Evolutionary conservation across 2,888 invertebrate genomes (phyloP).

Genomic region (Scaptodrosophila latifasciaeformis): DNA sequence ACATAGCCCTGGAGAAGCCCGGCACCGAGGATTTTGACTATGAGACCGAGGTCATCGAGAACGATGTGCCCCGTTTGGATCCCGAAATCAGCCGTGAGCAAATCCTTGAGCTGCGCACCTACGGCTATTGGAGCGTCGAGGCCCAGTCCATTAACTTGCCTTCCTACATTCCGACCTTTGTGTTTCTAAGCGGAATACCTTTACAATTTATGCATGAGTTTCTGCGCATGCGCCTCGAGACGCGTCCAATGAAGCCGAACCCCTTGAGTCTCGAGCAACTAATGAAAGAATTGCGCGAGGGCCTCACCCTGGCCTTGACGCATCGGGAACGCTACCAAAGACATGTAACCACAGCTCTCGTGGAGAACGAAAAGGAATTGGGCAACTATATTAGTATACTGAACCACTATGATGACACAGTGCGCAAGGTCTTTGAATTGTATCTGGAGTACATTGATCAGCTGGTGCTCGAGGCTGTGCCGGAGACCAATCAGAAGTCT

Average conservation of each 20-base stretch:
- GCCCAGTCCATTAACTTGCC: constrained; percentile 86
- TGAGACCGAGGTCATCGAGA: constrained; percentile 75
- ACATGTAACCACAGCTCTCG: constrained; percentile 79
- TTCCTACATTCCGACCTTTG: constrained; percentile 88
- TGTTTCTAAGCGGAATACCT: constrained; percentile 89
- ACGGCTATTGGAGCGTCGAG: constrained; percentile 87
- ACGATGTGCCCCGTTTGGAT: constrained; percentile 72
- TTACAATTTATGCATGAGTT: constrained; percentile 96
- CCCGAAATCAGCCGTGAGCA: constrained; percentile 73
- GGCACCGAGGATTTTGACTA: constrained; percentile 71
- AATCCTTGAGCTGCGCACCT: constrained; percentile 75
- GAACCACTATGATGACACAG: constrained; percentile 84
- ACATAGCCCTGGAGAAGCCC: constrained; percentile 81
- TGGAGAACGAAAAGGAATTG: constrained; percentile 75
- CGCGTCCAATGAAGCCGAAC: constrained; percentile 88
- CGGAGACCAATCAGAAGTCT: constrained; percentile 79
- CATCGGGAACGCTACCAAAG: constrained; percentile 86
- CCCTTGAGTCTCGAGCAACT: constrained; percentile 90
- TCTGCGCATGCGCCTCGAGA: constrained; percentile 87
- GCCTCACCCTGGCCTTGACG: constrained; percentile 87
- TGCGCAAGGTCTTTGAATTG: constrained; percentile 85
- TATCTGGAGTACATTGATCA: constrained; percentile 91
- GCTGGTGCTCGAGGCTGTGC: constrained; percentile 81
- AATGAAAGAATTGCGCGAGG: constrained; percentile 93
- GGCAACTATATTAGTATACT: constrained; percentile 79